Conservation (phyloP, 1,140 invertebrate species). For the Metopolophium dirhodum region DNA sequence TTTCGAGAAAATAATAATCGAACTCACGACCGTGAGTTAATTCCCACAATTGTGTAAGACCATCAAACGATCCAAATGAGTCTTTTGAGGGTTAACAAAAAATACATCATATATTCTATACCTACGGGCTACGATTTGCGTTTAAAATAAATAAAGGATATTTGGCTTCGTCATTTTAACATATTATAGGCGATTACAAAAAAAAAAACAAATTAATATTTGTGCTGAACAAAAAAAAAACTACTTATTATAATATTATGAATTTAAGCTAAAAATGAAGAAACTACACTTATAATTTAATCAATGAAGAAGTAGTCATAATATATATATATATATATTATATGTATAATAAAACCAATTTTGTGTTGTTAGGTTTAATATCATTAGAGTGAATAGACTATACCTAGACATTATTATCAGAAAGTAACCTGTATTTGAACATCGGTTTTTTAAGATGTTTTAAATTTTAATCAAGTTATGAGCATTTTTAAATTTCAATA, state of each 20-base stretch:
- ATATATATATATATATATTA: too few relatives aligned
- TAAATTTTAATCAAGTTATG: not conserved
- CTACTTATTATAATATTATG: not conserved
- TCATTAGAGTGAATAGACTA: not conserved
- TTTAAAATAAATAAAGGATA: not conserved
- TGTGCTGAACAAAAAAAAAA: not conserved
- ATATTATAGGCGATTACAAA: not conserved
- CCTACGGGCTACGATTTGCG: too few relatives aligned
- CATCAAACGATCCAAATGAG: not conserved
- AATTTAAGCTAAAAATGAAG: too few relatives aligned
- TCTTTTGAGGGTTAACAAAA: not conserved
- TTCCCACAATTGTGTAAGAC: not conserved
- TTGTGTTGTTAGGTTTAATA: not conserved
- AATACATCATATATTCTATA: not conserved
- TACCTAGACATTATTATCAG: too few relatives aligned
- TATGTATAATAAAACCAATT: not conserved
- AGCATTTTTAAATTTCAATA: too few relatives aligned
- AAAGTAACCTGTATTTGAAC: not conserved
- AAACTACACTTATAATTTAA: too few relatives aligned
- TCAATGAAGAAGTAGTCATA: too few relatives aligned
- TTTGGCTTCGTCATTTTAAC: not conserved
- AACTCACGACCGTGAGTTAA: constrained; percentile 2
- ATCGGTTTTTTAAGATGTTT: not conserved
- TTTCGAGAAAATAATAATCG: constrained; percentile 31
- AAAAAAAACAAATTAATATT: not conserved